Conservation (phyloP, 53 echinoderm and acorn worm genomes). For the Luidia sarsii region DNA sequence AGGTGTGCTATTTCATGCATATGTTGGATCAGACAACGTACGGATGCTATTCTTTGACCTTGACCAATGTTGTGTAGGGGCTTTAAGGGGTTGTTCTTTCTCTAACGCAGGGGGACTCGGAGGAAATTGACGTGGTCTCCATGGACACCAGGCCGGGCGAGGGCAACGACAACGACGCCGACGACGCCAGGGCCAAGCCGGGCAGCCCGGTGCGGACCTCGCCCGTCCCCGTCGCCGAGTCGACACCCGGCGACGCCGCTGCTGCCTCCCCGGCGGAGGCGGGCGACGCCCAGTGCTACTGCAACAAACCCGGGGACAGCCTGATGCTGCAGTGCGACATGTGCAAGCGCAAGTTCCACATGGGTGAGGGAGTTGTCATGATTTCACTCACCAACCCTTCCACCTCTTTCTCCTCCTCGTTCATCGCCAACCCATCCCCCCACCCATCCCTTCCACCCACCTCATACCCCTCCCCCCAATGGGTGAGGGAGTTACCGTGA, state of each 20-base stretch:
- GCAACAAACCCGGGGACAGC: slow-evolving; percentile 69
- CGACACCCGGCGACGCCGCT: slow-evolving; percentile 16
- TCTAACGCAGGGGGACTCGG: slow-evolving; percentile 72
- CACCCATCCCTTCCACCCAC: no score
- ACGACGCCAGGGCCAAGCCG: neutral
- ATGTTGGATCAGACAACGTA: no score
- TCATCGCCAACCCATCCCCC: no score
- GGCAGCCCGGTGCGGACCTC: slow-evolving; percentile 5
- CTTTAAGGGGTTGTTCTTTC: no score
- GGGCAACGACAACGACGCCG: slow-evolving; percentile 22
- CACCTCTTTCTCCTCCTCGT: no score
- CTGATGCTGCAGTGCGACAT: slow-evolving; percentile 77
- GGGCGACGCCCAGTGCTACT: slow-evolving; percentile 81
- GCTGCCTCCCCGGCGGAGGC: no score
- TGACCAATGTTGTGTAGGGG: no score
- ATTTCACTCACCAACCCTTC: no score
- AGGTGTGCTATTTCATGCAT: no score
- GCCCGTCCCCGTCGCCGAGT: neutral
- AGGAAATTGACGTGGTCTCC: slow-evolving; percentile 96
- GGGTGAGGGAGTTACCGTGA: no score
- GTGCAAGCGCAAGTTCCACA: slow-evolving; percentile 90
- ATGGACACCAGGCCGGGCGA: slow-evolving; percentile 76
- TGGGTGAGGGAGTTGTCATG: slow-evolving; percentile 71
- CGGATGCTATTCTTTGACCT: no score
- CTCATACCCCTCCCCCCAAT: no score